Evolutionary conservation across 2,797 vertebrate genomes (phyloP), one percentile per base, ranked within the genome.

Genomic region (Melanotaenia nigrans): DNA sequence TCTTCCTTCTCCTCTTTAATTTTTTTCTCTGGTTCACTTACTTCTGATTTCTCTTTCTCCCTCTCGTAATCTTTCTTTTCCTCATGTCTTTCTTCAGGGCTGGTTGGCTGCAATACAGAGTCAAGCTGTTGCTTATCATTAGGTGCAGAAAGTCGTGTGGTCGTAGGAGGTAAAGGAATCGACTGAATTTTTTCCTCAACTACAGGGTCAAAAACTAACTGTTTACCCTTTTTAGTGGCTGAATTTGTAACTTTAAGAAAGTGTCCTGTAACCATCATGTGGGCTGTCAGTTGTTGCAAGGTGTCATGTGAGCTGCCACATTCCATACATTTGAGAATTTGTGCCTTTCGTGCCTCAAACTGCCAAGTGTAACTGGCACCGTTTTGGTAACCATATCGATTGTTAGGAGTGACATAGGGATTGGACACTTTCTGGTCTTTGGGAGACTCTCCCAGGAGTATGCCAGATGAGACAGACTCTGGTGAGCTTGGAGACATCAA

Each of bases 251-350:
- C 98, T 92, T 99, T 99, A 61, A 99, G 84, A 90, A 99, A 99
- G 90, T 99, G 98, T 78, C 98, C 97, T 0, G 98, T 99, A 82
- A 99, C 97, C 98, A 99, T 99, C 98, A 99, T 99, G 84, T 99
- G 98, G 79, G 98, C 97, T 0, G 98, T 99, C 75, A 99, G 95
- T 89, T 99, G 98, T 86, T 99, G 98, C 93, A 99, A 88, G 66
- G 98, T 99, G 77, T 99, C 98, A 36, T 99, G 98, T 47, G 97
- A 99, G 90, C 98, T 99, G 71, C 98, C 98, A 6, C 98, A 99
- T 85, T 99, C 98, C 98, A 99, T 99, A 90, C 98, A 99, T 90
- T 99, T 99, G 38, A 99, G 95, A 91, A 99, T 99, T 90, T 99
- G 98, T 40, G 98, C 97, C 87, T 99, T 99, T 59, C 97, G 95